Base-by-base conservation (phyloP, 1,140 invertebrate genomes). In the Trissolcus basalis region DNA sequence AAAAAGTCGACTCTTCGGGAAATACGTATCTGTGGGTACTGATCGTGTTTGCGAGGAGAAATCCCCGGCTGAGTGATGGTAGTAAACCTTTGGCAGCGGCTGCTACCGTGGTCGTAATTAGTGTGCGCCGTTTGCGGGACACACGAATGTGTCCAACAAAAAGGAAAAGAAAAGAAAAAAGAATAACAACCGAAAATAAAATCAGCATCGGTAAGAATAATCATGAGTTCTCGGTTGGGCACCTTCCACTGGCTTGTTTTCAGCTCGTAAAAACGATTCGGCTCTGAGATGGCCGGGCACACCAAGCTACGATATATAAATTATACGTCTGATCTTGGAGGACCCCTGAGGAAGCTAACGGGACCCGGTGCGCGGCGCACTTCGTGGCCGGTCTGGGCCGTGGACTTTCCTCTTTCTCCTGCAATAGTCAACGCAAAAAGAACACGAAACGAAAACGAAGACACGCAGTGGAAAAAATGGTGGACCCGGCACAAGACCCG, bases 321-420 rank as follows among this genome's bases (percentile, higher is more conserved):
- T 79, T 79, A 76, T 72, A 79, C 59, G 72, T 79, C 77, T 76
- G 77, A 73, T 73, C 65, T 58, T 60, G 27, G 60, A 73, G 73
- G 73, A 70, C 69, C 69, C 68, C 63, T 73, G 73, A 79, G 65
- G 77, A 79, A 79, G 70, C 32, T 76, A 79, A 79, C 78, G 78
- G 78, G 78, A 79, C 60, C 55, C 13, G 48, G 36, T 48, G 55
- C 56, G 50, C 11, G 16, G 54, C 65, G 69, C 59, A 65, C 65
- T 60, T 65, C 61, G 70, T 72, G 60, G 71, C 61, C 63, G 70
- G 63, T 78, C 67, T 68, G 59, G 63, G 48, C 56, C 56, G 61
- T 63, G 67, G 63, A 63, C 61, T 73, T 56, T 49, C 45, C 63
- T 68, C 65, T 36, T 53, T 63, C 61, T 61, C 67, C 59, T 63